Base-by-base conservation (phyloP, 2,888 invertebrate species). In the Pediacus dermestoides region DNA sequence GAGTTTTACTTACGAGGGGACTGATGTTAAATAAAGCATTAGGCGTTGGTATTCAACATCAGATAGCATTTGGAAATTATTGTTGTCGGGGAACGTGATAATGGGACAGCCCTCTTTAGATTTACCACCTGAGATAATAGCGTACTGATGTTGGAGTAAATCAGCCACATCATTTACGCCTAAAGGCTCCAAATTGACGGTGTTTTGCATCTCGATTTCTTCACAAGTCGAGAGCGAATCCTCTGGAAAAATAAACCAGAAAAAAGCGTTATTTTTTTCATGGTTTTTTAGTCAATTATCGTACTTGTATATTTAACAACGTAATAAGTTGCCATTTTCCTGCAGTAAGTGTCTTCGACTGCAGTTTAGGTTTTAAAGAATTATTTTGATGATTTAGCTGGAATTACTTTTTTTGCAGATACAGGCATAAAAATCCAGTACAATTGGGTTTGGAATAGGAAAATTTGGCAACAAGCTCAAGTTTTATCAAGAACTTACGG, bases 31-130 rank as follows among this genome's bases (percentile, higher is more conserved):
- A 77, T 96, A 96, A 63, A 89, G 80, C 71, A 95, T 83, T 60
- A 96, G 78, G 64, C 89, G 84, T 64, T 87, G 84, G 73, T 95
- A 96, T 67, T 95, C 92, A 42, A 84, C 78, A 57, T 92, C 90
- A 37, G 80, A 78, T 51, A 95, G 73, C 50, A 82, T 74, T 63
- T 88, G 84, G 67, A 90, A 89, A 72, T 88, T 88, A 63, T 87
- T 87, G 70, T 88, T 80, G 73, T 96, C 96, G 23, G 95, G 94
- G 73, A 96, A 94, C 52, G 92, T 92, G 64, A 96, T 84, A 57
- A 96, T 80, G 10, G 94, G 93, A 58, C 89, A 87, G 59, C 94
- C 93, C 70, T 93, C 91, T 59, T 79, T 78, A n/a, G 93, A 89
- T 72, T 91, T 87, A 16, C 95, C 93, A 51, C 96, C 94, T 47